A percentile compares a stretch with the other conserved stretches of the same genome.
Conservation (phyloP, 2,113 vertebrate genomes). For the Chaetorhynchus papuensis region DNA sequence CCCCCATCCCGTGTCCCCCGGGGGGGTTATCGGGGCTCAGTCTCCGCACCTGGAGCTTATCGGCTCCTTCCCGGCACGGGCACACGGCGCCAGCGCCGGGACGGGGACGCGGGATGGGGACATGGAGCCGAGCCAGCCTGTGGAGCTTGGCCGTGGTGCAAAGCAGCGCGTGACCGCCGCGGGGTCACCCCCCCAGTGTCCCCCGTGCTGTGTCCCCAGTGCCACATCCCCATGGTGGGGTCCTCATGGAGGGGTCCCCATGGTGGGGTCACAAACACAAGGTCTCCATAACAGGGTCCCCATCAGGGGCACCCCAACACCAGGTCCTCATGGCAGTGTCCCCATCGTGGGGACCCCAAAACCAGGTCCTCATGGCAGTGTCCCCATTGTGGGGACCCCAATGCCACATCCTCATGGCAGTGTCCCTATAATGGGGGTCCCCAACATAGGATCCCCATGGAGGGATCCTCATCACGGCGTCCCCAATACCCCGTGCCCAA, state of each 20-base stretch:
- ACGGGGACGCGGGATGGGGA: not conserved
- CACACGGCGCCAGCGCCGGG: not conserved
- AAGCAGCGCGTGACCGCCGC: not conserved
- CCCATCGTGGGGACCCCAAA: not conserved
- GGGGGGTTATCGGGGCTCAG: not conserved
- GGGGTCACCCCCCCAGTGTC: not conserved
- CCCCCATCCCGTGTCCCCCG: fast-evolving
- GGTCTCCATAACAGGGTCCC: not conserved
- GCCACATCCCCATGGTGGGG: not conserved
- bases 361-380: not conserved
- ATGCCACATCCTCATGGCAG: too few relatives aligned
- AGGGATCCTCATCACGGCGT: fast-evolving
- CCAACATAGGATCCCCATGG: not conserved
- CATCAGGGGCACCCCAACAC: not conserved
- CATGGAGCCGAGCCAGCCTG: not conserved
- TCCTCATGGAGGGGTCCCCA: not conserved
- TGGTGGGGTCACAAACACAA: not conserved
- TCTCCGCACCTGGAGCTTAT: not conserved
- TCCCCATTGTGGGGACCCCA: not conserved
- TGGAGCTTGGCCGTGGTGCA: not conserved
- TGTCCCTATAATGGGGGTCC: not conserved
- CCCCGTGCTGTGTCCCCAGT: not conserved
- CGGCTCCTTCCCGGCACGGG: not conserved
- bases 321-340: not conserved
- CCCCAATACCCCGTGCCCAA: not conserved